A percentile compares a stretch with the other conserved stretches of the same genome.
These are phyloP conservation scores for Chitala chitala DNA, from an alignment of 2,113 vertebrate genomes.

Conservation along the genomic window DNA sequence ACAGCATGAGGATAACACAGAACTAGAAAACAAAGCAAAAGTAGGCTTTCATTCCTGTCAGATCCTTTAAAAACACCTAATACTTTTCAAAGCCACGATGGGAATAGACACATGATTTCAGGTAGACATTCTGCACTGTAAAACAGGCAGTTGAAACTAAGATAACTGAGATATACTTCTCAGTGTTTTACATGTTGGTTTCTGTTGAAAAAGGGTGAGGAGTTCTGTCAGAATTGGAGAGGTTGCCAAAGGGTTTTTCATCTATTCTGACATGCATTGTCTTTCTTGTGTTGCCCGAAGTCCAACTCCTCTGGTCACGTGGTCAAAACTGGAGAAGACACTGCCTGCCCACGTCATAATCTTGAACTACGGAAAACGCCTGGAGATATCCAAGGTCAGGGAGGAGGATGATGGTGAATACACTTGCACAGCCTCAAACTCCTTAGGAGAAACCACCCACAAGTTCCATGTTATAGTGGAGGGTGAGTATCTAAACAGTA, in stretches of 20 bases:
- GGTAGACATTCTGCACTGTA: too few relatives aligned
- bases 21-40: not conserved
- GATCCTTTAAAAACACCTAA: too few relatives aligned
- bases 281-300: slow-evolving; percentile 45
- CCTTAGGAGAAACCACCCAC: slow-evolving; percentile 61
- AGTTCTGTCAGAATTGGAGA: not conserved
- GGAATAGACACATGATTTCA: too few relatives aligned
- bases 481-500: slow-evolving; percentile 59
- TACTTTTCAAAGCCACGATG: too few relatives aligned
- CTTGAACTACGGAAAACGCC: slow-evolving; percentile 70
- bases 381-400: slow-evolving; percentile 70
- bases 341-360: slow-evolving; percentile 54
- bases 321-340: slow-evolving; percentile 65
- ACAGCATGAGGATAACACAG: not conserved
- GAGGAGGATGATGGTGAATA: slow-evolving; percentile 74
- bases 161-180: too few relatives aligned
- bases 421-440: slow-evolving; percentile 77
- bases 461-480: slow-evolving; percentile 76
- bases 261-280: not conserved
- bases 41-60: not conserved
- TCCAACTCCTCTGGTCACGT: slow-evolving; percentile 80
- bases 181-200: too few relatives aligned
- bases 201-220: too few relatives aligned
- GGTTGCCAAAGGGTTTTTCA: not conserved
- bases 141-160: too few relatives aligned